A percentile compares a stretch with the other conserved stretches of the same genome.
These are phyloP conservation scores for Scaptomyza reducta DNA, from an alignment of 2,888 invertebrate genomes.

Conservation along the genomic window DNA sequence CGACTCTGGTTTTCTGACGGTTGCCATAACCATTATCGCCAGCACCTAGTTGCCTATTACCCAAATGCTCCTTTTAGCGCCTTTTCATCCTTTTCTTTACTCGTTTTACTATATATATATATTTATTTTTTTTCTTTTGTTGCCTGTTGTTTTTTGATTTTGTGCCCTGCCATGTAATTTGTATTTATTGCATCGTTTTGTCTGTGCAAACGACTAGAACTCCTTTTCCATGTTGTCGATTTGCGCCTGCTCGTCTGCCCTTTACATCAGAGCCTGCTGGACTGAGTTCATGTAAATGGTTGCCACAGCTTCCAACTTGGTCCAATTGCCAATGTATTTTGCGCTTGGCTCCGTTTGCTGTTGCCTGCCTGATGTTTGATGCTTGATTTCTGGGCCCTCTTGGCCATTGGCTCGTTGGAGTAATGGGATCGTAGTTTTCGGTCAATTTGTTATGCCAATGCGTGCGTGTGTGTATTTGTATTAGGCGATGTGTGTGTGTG, in stretches of 20 bases:
- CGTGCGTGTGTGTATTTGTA: constrained; percentile 26
- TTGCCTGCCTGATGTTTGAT: constrained; percentile 49
- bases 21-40: constrained; percentile 75
- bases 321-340: constrained; percentile 68
- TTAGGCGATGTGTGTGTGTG: neutral
- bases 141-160: constrained; percentile 48
- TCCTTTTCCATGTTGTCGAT: constrained; percentile 80
- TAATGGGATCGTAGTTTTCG: constrained; percentile 81
- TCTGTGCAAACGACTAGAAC: constrained; percentile 79
- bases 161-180: constrained; percentile 78
- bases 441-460: constrained; percentile 79
- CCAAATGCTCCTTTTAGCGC: constrained; percentile 1
- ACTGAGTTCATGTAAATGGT: constrained; percentile 12
- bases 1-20: constrained; percentile 29
- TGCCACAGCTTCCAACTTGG: constrained; percentile 10
- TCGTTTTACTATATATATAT: neutral
- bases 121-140: neutral
- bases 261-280: neutral
- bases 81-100: constrained; percentile 18
- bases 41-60: constrained; percentile 64
- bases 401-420: constrained; percentile 60
- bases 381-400: constrained; percentile 66
- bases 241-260: constrained; percentile 28
- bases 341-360: constrained; percentile 48
- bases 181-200: constrained; percentile 82